phyloP scores from a whole-genome alignment of 2,888 invertebrate species.

The Eupithecia abbreviata region DNA sequence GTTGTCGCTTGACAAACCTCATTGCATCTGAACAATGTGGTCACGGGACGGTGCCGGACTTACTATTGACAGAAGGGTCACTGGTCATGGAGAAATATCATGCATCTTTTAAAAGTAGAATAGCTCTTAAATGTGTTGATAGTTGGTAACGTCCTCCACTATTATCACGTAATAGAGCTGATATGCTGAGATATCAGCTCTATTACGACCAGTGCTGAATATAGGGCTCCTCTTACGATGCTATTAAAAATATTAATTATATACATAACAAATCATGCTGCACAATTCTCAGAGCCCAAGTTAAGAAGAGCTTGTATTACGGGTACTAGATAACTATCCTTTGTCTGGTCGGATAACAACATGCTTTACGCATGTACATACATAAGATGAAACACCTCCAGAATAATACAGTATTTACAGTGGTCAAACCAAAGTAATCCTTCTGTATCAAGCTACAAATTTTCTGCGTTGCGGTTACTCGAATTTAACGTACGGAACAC shows the following conservation, averaged over 20 bases:
- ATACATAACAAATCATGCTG: no score
- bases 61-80: not conserved
- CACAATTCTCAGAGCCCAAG: no score
- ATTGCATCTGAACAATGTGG: not conserved
- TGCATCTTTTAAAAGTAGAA: not conserved
- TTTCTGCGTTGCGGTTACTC: not conserved
- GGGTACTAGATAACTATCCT: no score
- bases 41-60: not conserved
- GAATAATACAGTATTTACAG: not conserved
- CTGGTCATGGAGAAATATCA: not conserved
- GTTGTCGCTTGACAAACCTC: not conserved
- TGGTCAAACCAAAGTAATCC: not conserved
- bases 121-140: not conserved
- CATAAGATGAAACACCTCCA: no score
- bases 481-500: slow-evolving; percentile 32
- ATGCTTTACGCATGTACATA: no score
- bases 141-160: no score
- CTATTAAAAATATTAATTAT: no score
- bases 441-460: not conserved
- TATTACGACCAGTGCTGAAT: not conserved
- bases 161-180: no score
- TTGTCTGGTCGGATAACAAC: no score
- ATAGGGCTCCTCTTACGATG: not conserved
- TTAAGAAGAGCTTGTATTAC: no score
- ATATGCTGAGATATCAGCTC: no score